These are phyloP conservation scores for Hydrophis major DNA, from an alignment of 2,797 vertebrate species.

Conservation along the genomic window DNA sequence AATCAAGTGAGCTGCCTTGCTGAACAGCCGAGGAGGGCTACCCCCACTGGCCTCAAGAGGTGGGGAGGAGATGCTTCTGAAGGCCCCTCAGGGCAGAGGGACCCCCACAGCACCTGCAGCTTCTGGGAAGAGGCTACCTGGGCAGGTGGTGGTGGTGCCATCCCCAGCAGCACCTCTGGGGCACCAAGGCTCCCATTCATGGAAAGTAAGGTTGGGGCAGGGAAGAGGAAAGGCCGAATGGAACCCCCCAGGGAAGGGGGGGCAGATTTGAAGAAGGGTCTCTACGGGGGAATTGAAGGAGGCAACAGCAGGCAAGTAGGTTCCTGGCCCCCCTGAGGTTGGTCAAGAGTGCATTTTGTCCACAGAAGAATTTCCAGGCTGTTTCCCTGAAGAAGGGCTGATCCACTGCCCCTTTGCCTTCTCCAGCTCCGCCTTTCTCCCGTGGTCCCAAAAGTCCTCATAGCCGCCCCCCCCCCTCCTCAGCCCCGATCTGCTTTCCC, in stretches of 20 bases:
- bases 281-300: not conserved
- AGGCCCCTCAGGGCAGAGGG: no score
- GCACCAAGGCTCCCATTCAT: not conserved
- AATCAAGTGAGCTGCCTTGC: slow-evolving; percentile 74
- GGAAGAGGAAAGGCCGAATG: not conserved
- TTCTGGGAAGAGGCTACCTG: not conserved
- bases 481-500: not conserved
- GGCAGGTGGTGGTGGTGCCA: not conserved
- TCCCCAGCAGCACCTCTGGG: not conserved
- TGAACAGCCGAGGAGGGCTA: not conserved
- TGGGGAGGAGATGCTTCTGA: no score
- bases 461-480: not conserved
- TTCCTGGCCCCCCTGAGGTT: not conserved
- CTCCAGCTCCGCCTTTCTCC: not conserved
- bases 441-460: not conserved
- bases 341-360: not conserved
- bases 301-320: not conserved
- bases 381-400: not conserved
- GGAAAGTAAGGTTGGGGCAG: not conserved
- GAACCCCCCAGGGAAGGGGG: not conserved
- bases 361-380: not conserved
- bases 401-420: not conserved
- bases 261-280: not conserved
- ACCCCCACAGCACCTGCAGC: not conserved
- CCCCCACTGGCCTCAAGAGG: not conserved